These are phyloP conservation scores for Heteromyza rotundicornis DNA, from an alignment of 2,888 invertebrate species.

Conservation along the genomic window DNA sequence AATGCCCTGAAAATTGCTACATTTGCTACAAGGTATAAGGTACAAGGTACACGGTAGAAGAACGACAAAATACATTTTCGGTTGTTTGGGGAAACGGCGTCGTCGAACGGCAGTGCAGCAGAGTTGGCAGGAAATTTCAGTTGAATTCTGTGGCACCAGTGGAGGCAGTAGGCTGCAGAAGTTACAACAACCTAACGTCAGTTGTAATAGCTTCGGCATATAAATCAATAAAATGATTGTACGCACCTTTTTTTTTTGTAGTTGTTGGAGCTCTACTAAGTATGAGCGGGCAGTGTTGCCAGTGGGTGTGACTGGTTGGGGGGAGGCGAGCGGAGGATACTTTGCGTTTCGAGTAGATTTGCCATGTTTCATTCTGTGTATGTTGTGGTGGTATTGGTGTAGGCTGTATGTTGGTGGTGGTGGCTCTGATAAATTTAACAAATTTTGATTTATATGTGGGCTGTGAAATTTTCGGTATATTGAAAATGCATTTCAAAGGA, in stretches of 20 bases:
- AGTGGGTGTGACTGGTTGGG: too few relatives aligned
- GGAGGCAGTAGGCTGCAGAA: background rate
- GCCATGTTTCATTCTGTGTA: background rate
- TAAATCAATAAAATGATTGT: slow-evolving; percentile 59
- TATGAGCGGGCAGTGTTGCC: too few relatives aligned
- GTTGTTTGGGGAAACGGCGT: too few relatives aligned
- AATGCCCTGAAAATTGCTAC: slow-evolving; percentile 49
- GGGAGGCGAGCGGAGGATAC: too few relatives aligned
- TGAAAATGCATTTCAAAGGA: slow-evolving; percentile 47
- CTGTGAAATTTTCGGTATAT: slow-evolving; percentile 26
- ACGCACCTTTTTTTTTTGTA: slow-evolving; percentile 45
- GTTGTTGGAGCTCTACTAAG: background rate
- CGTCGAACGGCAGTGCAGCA: background rate
- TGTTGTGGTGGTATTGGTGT: background rate
- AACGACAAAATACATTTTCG: too few relatives aligned
- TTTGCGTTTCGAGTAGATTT: background rate
- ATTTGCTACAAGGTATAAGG: slow-evolving; percentile 36
- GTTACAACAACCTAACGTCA: slow-evolving; percentile 47
- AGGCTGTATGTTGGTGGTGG: slow-evolving; percentile 4
- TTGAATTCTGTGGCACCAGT: too few relatives aligned
- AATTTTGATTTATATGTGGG: slow-evolving; percentile 48
- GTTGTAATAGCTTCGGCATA: slow-evolving; percentile 58
- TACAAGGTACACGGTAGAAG: too few relatives aligned
- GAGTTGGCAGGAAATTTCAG: background rate
- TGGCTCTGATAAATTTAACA: slow-evolving; percentile 42